Evolutionary conservation across 2,797 vertebrate species (phyloP).

Genomic region (Setipinna tenuifilis): DNA sequence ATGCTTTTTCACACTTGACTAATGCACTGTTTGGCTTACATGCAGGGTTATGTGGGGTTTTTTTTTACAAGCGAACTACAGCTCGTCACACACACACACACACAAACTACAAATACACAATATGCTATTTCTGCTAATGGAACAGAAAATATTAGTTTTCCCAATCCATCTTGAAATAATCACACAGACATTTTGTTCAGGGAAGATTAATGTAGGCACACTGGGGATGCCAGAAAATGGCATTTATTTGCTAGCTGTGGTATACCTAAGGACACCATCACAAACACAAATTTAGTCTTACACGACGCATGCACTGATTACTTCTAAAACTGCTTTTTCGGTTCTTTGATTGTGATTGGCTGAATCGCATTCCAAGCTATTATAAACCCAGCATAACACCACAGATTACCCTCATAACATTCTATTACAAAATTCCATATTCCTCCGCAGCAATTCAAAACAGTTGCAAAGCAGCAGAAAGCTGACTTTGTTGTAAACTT

Average conservation of each 20-base stretch:
- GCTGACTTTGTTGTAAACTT: too few relatives aligned
- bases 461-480: too few relatives aligned
- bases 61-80: not conserved
- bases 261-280: not conserved
- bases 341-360: too few relatives aligned
- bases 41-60: not conserved
- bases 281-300: not conserved
- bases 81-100: not conserved
- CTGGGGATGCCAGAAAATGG: not conserved
- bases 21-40: not conserved
- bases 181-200: not conserved
- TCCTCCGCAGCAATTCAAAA: too few relatives aligned
- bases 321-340: too few relatives aligned
- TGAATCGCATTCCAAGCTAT: too few relatives aligned
- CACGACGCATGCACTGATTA: too few relatives aligned
- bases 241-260: not conserved
- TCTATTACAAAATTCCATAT: too few relatives aligned
- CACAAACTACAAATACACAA: not conserved
- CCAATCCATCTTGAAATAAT: not conserved
- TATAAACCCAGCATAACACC: too few relatives aligned
- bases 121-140: not conserved
- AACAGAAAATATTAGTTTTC: not conserved
- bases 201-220: too few relatives aligned
- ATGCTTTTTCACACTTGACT: not conserved
- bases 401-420: too few relatives aligned